phyloP scores from a whole-genome alignment of 1,140 invertebrate genomes.

The Ylistrum balloti region DNA sequence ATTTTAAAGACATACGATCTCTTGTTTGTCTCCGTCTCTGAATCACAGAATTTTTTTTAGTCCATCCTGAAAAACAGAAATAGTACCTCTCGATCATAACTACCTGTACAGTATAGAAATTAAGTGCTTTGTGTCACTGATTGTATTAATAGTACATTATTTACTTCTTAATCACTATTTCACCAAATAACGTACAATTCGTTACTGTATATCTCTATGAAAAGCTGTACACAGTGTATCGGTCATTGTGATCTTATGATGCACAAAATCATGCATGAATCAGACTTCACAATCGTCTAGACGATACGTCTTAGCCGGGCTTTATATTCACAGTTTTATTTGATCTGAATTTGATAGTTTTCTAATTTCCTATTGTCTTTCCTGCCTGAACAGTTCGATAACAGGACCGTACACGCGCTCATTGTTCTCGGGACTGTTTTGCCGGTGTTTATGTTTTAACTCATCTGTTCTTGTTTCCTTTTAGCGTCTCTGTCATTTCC shows the following conservation, averaged over 20 bases:
- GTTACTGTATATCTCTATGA: too few species aligned
- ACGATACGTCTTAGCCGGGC: background rate
- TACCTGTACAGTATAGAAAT: too few species aligned
- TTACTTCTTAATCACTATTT: too few species aligned
- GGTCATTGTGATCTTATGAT: background rate
- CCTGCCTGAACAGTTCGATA: background rate
- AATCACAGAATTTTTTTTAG: background rate
- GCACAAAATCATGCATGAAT: background rate
- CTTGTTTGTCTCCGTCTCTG: background rate
- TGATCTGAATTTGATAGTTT: background rate
- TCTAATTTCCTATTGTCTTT: slow-evolving; percentile 28
- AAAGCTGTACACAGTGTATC: too few species aligned
- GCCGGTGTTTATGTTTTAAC: background rate
- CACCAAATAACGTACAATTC: background rate
- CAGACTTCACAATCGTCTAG: background rate
- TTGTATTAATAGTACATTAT: too few species aligned
- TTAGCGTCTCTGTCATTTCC: background rate
- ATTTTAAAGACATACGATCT: background rate
- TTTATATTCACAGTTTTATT: background rate
- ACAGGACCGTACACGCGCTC: background rate
- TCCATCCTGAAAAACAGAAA: too few species aligned
- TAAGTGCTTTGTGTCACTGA: too few species aligned
- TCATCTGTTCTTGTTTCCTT: background rate
- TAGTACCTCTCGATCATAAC: too few species aligned
- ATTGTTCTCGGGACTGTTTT: background rate